Evolutionary conservation across 37 sponge, comb jelly and placozoan species (phyloP).

Genomic region (Theonella swinhoei): DNA sequence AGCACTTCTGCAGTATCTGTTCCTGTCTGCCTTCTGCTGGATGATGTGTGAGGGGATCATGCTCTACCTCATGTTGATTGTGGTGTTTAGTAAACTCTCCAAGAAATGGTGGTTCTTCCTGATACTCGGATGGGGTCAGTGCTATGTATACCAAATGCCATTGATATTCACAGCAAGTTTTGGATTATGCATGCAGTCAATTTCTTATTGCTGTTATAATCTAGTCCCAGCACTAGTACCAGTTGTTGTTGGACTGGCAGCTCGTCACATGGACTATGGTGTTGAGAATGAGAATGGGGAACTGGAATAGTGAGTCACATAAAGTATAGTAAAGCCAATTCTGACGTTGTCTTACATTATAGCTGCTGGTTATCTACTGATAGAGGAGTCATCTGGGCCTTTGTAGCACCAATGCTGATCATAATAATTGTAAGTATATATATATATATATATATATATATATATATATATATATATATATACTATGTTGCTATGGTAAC

Average conservation of each 20-base stretch:
- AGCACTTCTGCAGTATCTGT: constrained; percentile 33
- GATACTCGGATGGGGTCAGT: constrained; percentile 30
- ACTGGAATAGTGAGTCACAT: background rate
- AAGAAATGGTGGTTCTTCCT: constrained; percentile 43
- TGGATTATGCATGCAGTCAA: background rate
- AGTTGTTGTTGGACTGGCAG: constrained; percentile 33
- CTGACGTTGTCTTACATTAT: background rate
- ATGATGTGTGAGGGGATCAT: constrained; percentile 49
- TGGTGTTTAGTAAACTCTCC: constrained; percentile 19
- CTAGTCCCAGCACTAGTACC: constrained; percentile 25
- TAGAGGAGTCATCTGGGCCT: constrained; percentile 32
- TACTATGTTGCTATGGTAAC: too few relatives aligned
- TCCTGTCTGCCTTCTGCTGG: constrained; percentile 37
- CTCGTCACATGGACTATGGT: constrained; percentile 10
- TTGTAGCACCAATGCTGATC: constrained; percentile 13
- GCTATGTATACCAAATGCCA: too few relatives aligned
- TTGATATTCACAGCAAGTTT: too few relatives aligned
- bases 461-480: too few relatives aligned
- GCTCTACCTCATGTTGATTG: constrained; percentile 44
- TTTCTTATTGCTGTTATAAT: background rate
- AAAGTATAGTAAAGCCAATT: background rate
- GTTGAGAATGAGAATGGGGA: background rate
- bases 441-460: too few relatives aligned
- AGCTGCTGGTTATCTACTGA: constrained; percentile 28
- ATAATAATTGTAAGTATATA: constrained; percentile 27